Evolutionary conservation across 2,113 vertebrate genomes (phyloP).

Genomic region (Hassar affinis): DNA sequence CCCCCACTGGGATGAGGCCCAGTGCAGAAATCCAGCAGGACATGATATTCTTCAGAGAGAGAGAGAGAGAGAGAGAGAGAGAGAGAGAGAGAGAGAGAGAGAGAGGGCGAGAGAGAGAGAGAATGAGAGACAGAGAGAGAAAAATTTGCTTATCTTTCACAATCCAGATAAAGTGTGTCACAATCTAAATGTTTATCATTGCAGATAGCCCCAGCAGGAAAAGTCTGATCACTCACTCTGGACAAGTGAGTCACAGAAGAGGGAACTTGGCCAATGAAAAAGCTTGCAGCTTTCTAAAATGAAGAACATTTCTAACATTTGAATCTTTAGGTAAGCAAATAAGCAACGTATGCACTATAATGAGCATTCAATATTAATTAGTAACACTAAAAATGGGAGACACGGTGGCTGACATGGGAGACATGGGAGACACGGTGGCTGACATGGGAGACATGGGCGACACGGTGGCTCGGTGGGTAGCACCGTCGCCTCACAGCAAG

Average conservation of each 20-base stretch:
- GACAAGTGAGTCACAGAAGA: neutral
- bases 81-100: neutral
- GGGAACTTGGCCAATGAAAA: neutral
- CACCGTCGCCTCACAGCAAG: too few relatives aligned
- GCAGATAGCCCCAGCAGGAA: neutral
- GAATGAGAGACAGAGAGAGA: neutral
- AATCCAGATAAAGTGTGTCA: neutral
- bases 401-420: too few relatives aligned
- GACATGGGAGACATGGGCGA: too few relatives aligned
- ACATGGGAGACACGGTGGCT: too few relatives aligned
- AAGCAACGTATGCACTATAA: neutral
- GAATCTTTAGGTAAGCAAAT: neutral
- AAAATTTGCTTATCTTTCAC: neutral
- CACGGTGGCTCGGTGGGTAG: too few relatives aligned
- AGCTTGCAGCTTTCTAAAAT: neutral
- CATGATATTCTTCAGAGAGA: constrained; percentile 7
- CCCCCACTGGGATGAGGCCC: constrained; percentile 22
- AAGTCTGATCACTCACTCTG: neutral
- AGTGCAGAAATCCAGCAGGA: constrained; percentile 33
- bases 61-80: neutral
- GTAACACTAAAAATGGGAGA: neutral
- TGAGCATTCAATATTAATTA: neutral
- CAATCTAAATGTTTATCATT: neutral
- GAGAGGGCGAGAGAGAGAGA: neutral
- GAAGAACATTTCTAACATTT: neutral